phyloP scores from a whole-genome alignment of 2,113 vertebrate species.

The Gallinago undulata region DNA sequence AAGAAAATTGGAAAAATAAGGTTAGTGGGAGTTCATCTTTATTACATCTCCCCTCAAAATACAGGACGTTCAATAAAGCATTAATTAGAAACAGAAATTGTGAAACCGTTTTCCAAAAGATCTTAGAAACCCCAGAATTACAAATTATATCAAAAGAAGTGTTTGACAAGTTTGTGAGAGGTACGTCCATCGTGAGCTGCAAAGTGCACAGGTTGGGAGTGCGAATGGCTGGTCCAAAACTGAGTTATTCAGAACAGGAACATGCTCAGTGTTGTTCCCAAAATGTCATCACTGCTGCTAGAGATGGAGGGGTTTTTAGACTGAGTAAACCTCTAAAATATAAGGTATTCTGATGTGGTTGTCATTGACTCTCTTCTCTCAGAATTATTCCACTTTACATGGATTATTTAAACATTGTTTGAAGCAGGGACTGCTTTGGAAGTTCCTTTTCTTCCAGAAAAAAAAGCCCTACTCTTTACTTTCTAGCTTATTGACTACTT shows the following conservation, averaged over 20 bases:
- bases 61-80: background rate
- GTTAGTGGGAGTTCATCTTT: background rate
- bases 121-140: background rate
- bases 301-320: background rate
- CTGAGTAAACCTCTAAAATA: background rate
- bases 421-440: background rate
- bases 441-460: background rate
- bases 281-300: background rate
- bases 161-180: background rate
- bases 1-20: background rate
- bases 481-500: background rate
- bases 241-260: background rate
- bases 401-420: background rate
- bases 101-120: background rate
- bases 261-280: rapidly evolving
- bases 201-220: background rate
- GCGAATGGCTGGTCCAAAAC: background rate
- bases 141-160: background rate
- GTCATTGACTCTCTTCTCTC: background rate
- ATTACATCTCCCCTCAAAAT: background rate
- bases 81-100: background rate
- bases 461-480: background rate
- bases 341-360: background rate
- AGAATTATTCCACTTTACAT: background rate
- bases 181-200: rapidly evolving